phyloP scores from a whole-genome alignment of 2,113 vertebrate genomes.

The Ammodytes dubius region DNA sequence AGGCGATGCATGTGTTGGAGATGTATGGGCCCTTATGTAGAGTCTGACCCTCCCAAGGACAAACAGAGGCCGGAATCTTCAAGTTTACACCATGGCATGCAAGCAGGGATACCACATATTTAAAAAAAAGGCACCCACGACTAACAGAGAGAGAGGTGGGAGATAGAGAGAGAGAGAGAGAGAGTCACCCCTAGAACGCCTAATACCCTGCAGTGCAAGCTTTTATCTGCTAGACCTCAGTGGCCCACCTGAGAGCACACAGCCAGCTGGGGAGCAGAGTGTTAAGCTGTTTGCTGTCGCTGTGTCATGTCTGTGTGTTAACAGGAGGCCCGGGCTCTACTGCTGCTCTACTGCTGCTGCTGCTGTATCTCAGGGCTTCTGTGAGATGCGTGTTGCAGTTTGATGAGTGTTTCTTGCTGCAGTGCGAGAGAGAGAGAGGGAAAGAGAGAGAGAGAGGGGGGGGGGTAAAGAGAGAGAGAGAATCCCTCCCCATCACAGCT shows the following conservation, averaged over 20 bases:
- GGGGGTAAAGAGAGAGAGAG: conserved; percentile 23
- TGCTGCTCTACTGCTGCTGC: conserved; percentile 56
- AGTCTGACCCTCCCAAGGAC: conserved; percentile 73
- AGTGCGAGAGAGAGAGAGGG: conserved; percentile 76
- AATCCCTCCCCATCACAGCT: conserved; percentile 61
- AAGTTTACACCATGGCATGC: conserved; percentile 32
- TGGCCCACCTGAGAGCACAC: conserved; percentile 74
- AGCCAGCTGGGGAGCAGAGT: conserved; percentile 70
- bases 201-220: conserved; percentile 59
- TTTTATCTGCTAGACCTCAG: conserved; percentile 76
- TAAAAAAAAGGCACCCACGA: conserved; percentile 4
- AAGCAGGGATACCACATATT: conserved; percentile 35
- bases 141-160: neutral
- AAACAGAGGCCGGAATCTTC: conserved; percentile 40
- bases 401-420: conserved; percentile 85
- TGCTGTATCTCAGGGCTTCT: conserved; percentile 76
- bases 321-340: conserved; percentile 69
- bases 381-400: conserved; percentile 83
- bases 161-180: conserved; percentile 17
- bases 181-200: conserved; percentile 39
- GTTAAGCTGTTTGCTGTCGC: conserved; percentile 79
- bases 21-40: conserved; percentile 38
- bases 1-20: conserved; percentile 36
- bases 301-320: conserved; percentile 77
- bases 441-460: conserved; percentile 32